Evolutionary conservation across 2,113 vertebrate genomes (phyloP).

Genomic region (Orthochromis malagaraziensis): DNA sequence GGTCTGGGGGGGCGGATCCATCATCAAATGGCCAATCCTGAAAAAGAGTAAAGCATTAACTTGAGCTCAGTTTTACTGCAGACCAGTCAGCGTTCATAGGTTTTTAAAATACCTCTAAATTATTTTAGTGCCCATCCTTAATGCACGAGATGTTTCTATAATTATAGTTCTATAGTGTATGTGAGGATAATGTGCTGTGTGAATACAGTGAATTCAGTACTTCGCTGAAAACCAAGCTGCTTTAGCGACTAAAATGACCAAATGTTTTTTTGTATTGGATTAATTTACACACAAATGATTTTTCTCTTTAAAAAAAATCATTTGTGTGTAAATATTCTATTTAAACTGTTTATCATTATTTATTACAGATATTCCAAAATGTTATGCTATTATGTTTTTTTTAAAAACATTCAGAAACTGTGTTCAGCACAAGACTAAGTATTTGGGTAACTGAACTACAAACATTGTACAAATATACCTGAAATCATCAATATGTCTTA

Average conservation of each 20-base stretch:
- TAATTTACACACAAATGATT: background rate
- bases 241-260: background rate
- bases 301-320: background rate
- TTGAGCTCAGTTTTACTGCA: background rate
- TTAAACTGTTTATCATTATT: background rate
- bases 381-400: background rate
- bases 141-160: accelerated
- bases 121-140: background rate
- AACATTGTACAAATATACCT: background rate
- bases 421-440: accelerated
- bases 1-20: conserved; percentile 86
- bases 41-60: background rate
- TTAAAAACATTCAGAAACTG: background rate
- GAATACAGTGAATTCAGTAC: background rate
- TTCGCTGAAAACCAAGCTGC: background rate
- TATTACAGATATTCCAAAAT: background rate
- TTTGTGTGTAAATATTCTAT: background rate
- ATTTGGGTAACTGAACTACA: background rate
- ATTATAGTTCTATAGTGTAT: background rate
- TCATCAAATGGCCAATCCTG: conserved; percentile 98
- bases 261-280: accelerated
- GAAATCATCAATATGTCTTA: background rate
- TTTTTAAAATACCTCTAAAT: background rate
- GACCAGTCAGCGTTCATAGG: accelerated
- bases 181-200: background rate